Evolutionary conservation across 2,797 vertebrate species (phyloP).

Genomic region (Rhinoraja longicauda): DNA sequence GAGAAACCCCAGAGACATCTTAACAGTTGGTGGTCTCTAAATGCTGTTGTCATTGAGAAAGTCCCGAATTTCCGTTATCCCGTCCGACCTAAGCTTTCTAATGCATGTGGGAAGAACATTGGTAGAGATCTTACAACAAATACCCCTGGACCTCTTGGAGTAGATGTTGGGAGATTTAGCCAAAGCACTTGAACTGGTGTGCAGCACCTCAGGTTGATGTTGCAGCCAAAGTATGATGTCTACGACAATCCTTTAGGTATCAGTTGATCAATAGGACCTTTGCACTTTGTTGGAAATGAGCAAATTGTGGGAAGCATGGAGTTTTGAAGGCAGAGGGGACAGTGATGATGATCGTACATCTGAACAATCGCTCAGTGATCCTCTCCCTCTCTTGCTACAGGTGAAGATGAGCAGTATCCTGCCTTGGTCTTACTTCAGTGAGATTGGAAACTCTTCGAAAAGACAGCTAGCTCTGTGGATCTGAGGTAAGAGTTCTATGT

Average conservation of each 20-base stretch:
- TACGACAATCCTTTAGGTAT: background rate
- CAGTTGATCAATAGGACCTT: background rate
- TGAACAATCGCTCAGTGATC: background rate
- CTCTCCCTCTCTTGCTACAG: background rate
- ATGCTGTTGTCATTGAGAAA: background rate
- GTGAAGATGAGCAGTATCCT: conserved; percentile 34
- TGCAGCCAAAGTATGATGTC: background rate
- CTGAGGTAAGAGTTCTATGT: conserved; percentile 21
- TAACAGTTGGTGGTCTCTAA: too few species aligned
- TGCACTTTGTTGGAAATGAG: background rate
- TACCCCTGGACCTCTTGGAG: background rate
- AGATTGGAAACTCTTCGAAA: background rate
- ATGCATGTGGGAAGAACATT: background rate
- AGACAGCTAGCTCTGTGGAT: conserved; percentile 8
- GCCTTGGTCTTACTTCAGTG: background rate
- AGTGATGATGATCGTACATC: background rate
- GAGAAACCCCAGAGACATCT: too few species aligned
- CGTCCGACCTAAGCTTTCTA: background rate
- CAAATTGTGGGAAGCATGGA: background rate
- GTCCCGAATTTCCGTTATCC: background rate
- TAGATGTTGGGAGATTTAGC: background rate
- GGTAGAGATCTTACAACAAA: background rate
- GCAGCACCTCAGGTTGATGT: background rate
- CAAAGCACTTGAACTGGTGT: background rate
- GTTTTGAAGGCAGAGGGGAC: background rate